A percentile compares a stretch with the other conserved stretches of the same genome.
Conservation (phyloP, 1,140 invertebrate genomes). For the Papilio dardanus region DNA sequence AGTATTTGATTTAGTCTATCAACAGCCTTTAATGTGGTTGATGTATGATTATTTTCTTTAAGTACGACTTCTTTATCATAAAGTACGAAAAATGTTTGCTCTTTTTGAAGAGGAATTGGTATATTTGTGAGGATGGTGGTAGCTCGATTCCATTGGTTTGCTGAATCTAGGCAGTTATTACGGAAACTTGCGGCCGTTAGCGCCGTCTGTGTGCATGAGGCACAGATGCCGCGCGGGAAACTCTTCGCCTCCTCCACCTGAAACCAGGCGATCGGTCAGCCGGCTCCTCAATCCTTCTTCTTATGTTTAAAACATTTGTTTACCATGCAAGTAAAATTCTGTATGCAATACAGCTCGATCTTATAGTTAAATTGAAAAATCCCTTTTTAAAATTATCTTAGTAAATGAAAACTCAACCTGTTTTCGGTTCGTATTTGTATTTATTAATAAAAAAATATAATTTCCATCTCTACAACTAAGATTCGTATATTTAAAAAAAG, state of each 20-base stretch:
- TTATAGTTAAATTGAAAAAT: no score
- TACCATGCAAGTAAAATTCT: neutral
- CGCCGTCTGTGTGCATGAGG: slow-evolving; percentile 52
- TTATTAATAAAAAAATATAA: no score
- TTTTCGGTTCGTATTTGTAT: no score
- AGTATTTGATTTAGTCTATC: slow-evolving; percentile 43
- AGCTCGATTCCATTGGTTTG: slow-evolving; percentile 50
- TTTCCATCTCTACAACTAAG: no score
- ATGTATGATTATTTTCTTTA: slow-evolving; percentile 45
- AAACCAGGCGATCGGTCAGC: slow-evolving; percentile 68
- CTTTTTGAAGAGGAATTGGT: slow-evolving; percentile 40
- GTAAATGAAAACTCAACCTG: no score
- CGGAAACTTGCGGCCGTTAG: slow-evolving; percentile 53
- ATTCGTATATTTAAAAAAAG: no score
- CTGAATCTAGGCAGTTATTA: slow-evolving; percentile 50
- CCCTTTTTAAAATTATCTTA: no score
- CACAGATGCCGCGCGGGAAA: slow-evolving; percentile 60
- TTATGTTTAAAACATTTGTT: neutral
- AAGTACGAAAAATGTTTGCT: slow-evolving; percentile 56
- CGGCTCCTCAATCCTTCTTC: slow-evolving; percentile 48
- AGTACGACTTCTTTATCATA: slow-evolving; percentile 48
- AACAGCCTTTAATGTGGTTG: slow-evolving; percentile 39
- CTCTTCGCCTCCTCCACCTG: slow-evolving; percentile 61
- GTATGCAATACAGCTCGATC: no score
- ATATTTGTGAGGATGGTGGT: slow-evolving; percentile 43